Conservation (phyloP, 2,888 invertebrate genomes). For the Chironomus tentans region DNA sequence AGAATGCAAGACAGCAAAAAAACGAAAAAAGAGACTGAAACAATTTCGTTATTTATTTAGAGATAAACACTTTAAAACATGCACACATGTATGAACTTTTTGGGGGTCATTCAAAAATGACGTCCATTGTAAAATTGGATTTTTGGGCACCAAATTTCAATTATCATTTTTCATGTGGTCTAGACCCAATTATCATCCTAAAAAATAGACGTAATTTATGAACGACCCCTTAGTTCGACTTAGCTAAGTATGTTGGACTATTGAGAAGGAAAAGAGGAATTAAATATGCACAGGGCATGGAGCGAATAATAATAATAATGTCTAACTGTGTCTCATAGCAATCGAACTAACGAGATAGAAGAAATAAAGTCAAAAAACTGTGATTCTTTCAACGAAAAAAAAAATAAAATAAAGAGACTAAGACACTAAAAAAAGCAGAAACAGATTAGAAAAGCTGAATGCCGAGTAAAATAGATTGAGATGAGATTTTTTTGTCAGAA, state of each 20-base stretch:
- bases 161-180: too few species aligned
- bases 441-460: background rate
- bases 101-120: too few species aligned
- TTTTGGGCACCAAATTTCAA: too few species aligned
- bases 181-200: too few species aligned
- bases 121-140: too few species aligned
- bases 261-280: background rate
- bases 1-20: background rate
- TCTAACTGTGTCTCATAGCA: background rate
- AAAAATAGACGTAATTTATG: too few species aligned
- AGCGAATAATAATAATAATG: background rate
- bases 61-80: background rate
- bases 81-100: background rate
- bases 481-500: background rate
- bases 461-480: background rate
- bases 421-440: background rate
- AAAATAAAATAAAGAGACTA: background rate
- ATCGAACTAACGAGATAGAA: background rate
- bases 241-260: too few species aligned
- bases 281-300: background rate
- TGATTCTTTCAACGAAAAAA: too few species aligned
- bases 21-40: background rate
- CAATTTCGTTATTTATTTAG: background rate
- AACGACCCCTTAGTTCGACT: too few species aligned
- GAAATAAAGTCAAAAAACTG: background rate